These are phyloP conservation scores for Heterotilapia buettikoferi DNA, from an alignment of 2,113 vertebrate species.

Conservation along the genomic window DNA sequence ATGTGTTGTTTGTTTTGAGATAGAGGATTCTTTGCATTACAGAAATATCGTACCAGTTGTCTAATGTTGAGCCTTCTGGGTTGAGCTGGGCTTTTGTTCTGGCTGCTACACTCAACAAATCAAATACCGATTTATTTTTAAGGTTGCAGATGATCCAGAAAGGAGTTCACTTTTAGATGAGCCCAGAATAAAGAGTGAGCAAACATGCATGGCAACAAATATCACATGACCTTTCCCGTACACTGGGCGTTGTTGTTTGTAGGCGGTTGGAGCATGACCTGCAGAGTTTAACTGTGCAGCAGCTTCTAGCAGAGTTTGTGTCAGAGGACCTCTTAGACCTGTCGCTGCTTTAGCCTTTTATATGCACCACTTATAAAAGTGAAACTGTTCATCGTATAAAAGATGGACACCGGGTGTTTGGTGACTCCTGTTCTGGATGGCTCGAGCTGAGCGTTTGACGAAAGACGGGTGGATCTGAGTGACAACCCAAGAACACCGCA, in stretches of 20 bases:
- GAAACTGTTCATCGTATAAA: neutral
- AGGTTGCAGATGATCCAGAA: neutral
- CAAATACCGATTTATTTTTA: rapidly evolving
- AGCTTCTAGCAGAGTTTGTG: neutral
- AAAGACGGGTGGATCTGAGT: neutral
- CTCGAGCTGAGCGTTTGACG: neutral
- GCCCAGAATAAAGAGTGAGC: neutral
- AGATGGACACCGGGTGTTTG: rapidly evolving
- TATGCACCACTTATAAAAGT: neutral
- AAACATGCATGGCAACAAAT: neutral
- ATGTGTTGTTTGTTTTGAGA: neutral
- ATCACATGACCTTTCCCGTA: neutral
- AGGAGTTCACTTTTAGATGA: rapidly evolving
- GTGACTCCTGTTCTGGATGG: rapidly evolving
- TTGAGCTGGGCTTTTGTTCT: rapidly evolving
- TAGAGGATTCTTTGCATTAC: neutral
- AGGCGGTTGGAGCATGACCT: neutral
- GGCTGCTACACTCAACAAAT: neutral
- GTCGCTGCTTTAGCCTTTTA: neutral
- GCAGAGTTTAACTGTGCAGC: neutral
- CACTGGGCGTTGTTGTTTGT: rapidly evolving
- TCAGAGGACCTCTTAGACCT: rapidly evolving
- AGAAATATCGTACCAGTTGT: neutral
- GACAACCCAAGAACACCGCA: neutral
- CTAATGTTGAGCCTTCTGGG: neutral